These are phyloP conservation scores for Nothoprocta perdicaria DNA, from an alignment of 2,113 vertebrate genomes.

Conservation along the genomic window DNA sequence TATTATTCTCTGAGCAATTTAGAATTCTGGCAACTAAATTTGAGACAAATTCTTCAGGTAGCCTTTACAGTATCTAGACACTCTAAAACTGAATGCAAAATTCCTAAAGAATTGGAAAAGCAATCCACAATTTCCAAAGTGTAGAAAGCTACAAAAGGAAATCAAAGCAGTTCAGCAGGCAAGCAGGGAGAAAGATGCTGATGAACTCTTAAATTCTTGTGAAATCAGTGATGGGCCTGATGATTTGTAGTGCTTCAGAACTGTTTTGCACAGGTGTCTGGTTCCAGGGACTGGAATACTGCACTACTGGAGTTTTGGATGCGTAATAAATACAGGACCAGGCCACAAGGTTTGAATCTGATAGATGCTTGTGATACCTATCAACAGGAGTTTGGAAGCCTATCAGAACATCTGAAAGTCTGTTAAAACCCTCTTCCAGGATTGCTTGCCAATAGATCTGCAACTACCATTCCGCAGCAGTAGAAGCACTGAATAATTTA, in stretches of 20 bases:
- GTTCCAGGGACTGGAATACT: background rate
- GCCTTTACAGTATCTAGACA: background rate
- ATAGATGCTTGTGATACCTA: background rate
- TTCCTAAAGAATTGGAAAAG: background rate
- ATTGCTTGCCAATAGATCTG: background rate
- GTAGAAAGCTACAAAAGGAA: background rate
- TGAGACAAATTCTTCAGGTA: background rate
- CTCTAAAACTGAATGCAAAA: background rate
- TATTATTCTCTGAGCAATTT: background rate
- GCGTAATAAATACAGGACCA: background rate
- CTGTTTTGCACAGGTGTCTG: background rate
- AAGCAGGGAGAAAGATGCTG: background rate
- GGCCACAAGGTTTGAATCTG: background rate
- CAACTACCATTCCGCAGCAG: background rate
- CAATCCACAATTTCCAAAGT: background rate
- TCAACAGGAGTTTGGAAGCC: background rate
- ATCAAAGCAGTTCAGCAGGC: background rate
- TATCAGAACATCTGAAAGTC: background rate
- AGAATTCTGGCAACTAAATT: background rate
- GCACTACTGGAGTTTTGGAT: background rate
- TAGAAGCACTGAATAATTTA: constrained; percentile 19
- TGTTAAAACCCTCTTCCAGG: background rate
- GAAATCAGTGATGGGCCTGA: background rate
- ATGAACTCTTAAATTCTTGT: background rate
- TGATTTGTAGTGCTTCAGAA: background rate